Percentiles rank a stretch among this genome's conserved stretches.
phyloP scores from a whole-genome alignment of 2,113 vertebrate genomes.

The Microtus pennsylvanicus region DNA sequence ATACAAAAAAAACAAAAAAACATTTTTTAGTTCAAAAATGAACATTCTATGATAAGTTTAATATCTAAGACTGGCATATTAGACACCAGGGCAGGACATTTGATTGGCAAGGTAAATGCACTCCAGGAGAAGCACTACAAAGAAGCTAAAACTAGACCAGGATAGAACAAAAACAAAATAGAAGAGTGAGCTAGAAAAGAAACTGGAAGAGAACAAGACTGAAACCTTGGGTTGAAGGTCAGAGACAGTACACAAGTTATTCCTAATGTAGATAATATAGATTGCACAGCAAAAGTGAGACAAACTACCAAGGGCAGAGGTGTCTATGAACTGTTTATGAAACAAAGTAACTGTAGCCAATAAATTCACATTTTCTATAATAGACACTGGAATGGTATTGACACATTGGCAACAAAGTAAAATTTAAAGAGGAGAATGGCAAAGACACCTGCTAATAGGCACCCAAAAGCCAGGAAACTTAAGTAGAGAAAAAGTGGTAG shows the following conservation, averaged over 20 bases:
- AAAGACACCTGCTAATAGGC: not conserved
- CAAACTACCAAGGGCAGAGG: not conserved
- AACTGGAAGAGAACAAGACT: not conserved
- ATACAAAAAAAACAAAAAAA: no score
- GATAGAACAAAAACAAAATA: not conserved
- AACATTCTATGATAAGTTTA: not conserved
- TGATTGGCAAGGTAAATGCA: constrained; percentile 26
- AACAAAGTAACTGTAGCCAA: constrained; percentile 17
- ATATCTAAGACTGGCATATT: not conserved
- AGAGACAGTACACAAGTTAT: not conserved
- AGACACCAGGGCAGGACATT: not conserved
- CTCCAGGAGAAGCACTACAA: constrained; percentile 1
- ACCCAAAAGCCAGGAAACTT: not conserved
- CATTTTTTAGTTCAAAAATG: not conserved
- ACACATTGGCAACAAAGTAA: not conserved
- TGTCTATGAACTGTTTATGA: not conserved
- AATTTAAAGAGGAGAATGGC: not conserved
- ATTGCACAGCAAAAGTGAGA: constrained; percentile 7
- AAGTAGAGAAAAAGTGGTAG: not conserved
- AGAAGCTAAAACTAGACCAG: not conserved
- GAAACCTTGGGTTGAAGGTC: not conserved
- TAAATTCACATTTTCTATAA: constrained; percentile 24
- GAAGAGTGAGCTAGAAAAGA: not conserved
- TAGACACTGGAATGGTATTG: constrained; percentile 20
- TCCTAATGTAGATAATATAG: not conserved